These are phyloP conservation scores for Trypoxylon attenuatum DNA, from an alignment of 2,888 invertebrate genomes.

Conservation along the genomic window DNA sequence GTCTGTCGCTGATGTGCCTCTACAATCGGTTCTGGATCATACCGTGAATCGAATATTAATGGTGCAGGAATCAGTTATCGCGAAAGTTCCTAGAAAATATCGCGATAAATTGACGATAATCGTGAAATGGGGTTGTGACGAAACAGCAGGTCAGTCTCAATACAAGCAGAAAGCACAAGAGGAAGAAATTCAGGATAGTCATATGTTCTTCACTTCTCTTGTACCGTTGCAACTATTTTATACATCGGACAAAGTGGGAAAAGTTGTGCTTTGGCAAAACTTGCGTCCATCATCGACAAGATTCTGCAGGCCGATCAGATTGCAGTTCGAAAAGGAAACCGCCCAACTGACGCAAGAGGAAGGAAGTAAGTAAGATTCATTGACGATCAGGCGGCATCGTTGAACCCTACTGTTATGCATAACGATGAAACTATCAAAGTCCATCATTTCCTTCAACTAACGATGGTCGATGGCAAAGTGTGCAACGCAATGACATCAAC, in stretches of 20 bases:
- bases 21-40: not conserved
- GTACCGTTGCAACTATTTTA: not conserved
- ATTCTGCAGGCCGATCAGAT: constrained; percentile 1
- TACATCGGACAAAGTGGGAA: not conserved
- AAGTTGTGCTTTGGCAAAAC: not conserved
- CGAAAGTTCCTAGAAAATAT: not conserved
- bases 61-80: not conserved
- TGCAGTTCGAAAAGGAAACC: constrained; percentile 1
- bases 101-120: not conserved
- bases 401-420: not conserved
- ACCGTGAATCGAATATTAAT: not conserved
- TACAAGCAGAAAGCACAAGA: no score
- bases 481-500: not conserved
- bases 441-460: not conserved
- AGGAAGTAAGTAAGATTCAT: not conserved
- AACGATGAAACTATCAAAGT: not conserved
- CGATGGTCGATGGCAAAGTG: not conserved
- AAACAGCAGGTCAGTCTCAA: not conserved
- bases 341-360: not conserved
- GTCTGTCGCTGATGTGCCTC: not conserved
- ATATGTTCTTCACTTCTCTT: not conserved
- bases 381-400: not conserved
- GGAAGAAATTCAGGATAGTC: no score
- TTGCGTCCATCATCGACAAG: not conserved
- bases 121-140: not conserved